A percentile compares a stretch with the other conserved stretches of the same genome.
Evolutionary conservation across 2,797 vertebrate genomes (phyloP).

Genomic region (Ataeniobius toweri): DNA sequence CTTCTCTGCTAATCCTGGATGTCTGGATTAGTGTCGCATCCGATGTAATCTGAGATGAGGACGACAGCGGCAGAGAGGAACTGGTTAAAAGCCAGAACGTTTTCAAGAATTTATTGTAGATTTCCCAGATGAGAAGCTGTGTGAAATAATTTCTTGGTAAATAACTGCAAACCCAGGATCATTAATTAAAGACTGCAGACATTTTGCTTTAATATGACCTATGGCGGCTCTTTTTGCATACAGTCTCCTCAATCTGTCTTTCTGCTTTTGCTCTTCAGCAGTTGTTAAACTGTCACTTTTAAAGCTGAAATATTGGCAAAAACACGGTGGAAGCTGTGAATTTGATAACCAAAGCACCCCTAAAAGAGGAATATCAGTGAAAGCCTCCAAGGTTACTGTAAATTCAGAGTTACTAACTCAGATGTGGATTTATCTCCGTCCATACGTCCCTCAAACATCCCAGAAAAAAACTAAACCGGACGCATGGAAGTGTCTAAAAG

Average conservation of each 20-base stretch:
- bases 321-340: background rate
- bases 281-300: no score
- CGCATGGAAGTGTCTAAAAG: no score
- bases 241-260: no score
- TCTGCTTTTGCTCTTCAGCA: no score
- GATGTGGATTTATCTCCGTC: no score
- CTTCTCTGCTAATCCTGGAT: constrained; percentile 38
- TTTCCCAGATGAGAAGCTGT: background rate
- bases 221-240: no score
- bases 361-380: no score
- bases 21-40: constrained; percentile 31
- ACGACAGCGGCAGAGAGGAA: background rate
- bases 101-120: no score
- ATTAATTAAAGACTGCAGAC: no score
- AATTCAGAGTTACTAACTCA: background rate
- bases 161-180: background rate
- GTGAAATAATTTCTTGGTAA: background rate
- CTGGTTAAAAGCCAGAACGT: background rate
- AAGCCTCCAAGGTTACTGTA: background rate
- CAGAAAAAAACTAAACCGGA: no score
- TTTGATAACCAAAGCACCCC: background rate
- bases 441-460: no score
- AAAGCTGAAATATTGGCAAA: background rate
- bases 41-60: constrained; percentile 2
- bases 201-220: no score